phyloP scores from a whole-genome alignment of 1,140 invertebrate species.

The Drosophila kurseongensis region DNA sequence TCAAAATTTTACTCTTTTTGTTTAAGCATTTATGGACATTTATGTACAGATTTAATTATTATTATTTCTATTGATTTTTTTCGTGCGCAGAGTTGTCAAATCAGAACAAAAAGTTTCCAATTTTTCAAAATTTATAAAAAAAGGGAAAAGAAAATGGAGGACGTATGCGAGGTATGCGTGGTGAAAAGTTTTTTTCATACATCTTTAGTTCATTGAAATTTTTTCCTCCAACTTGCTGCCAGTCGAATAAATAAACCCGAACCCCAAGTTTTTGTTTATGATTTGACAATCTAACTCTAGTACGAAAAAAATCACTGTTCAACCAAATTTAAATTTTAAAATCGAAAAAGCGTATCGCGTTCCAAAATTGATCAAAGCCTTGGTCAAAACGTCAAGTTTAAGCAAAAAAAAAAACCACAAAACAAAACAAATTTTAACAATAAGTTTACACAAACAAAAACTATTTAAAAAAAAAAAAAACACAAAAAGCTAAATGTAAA shows the following conservation, averaged over 20 bases:
- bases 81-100: slow-evolving; percentile 35
- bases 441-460: slow-evolving; percentile 45
- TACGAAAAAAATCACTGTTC: slow-evolving; percentile 47
- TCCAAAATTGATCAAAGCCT: slow-evolving; percentile 45
- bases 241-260: slow-evolving; percentile 16
- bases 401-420: slow-evolving; percentile 39
- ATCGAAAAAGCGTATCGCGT: slow-evolving; percentile 46
- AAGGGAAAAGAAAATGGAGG: slow-evolving; percentile 26
- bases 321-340: slow-evolving; percentile 42
- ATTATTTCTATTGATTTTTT: slow-evolving; percentile 46
- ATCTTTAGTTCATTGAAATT: slow-evolving; percentile 45
- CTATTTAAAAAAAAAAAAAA: slow-evolving; percentile 45
- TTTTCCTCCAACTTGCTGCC: slow-evolving; percentile 46
- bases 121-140: slow-evolving; percentile 55
- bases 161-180: slow-evolving; percentile 46
- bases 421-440: slow-evolving; percentile 47
- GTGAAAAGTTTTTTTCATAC: slow-evolving; percentile 22
- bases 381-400: slow-evolving; percentile 52
- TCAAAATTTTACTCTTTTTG: slow-evolving; percentile 60
- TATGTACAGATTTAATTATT: slow-evolving; percentile 48
- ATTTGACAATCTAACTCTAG: slow-evolving; percentile 40
- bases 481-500: slow-evolving; percentile 50
- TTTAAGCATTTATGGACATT: slow-evolving; percentile 56
- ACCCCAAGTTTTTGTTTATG: slow-evolving; percentile 35
- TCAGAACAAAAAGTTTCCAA: slow-evolving; percentile 30